Evolutionary conservation across 2,113 vertebrate species (phyloP), one percentile per base, ranked within the genome.

Genomic region (Oenanthe melanoleuca): DNA sequence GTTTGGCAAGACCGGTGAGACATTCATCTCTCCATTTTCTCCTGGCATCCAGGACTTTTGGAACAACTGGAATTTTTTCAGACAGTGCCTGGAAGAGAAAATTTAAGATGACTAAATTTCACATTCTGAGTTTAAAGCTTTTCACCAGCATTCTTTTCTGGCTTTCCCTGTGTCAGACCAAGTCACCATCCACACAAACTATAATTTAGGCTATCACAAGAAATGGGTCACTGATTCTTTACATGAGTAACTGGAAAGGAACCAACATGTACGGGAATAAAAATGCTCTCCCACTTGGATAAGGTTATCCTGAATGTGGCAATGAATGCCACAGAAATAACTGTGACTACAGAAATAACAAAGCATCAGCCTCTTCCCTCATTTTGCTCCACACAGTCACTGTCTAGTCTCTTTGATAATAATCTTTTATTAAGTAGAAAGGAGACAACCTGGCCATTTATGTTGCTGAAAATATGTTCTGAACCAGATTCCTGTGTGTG

Each of bases 1-100:
- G 91, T 74, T 98, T 97, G 94, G 99, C 96, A 37, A 99, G 98
- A 67, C 80, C 95, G 89, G 97, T 97, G 38, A 99, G 98, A 91
- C 99, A 98, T 25, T 98, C 96, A 66, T 99, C 99, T 92, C 99
- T 97, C 97, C 98, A 98, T 83, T 98, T 97, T 84, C 98, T 98
- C 75, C 99, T 97, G 93, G 98, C 97, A 56, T 97, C 97, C 70
- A 99, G 97, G 90, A 97, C 97, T 95, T 98, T 97, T 12, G 97
- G 97, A 84, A 98, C 98, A 70, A 67, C 96, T 49, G 99, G 98
- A 89, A 98, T 98, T 87, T 98, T 95, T 81, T 97, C 94, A 92
- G 95, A 98, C 97, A 99, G 98, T 85, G 98, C 99, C 99, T 99
- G 95, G 56, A 95, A 96, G 19, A 77, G 52, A 86, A 80, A 85